Evolutionary conservation across 1,140 invertebrate genomes (phyloP).

Genomic region (Drosophila cardini): DNA sequence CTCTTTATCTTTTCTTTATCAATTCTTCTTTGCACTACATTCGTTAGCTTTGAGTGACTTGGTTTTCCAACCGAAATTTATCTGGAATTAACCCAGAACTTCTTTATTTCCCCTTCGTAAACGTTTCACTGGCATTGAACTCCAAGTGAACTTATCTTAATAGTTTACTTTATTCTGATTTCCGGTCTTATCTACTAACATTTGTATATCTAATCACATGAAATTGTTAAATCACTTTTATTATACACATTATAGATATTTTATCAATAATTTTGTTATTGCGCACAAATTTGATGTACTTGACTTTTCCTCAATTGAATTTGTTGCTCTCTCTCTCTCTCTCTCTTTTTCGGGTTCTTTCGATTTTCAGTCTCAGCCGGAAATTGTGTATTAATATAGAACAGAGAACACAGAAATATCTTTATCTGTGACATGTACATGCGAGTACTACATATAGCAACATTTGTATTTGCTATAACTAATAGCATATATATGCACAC

Average conservation of each 20-base stretch:
- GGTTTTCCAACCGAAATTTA: too few relatives aligned
- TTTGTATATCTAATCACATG: slow-evolving; percentile 1
- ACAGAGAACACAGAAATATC: slow-evolving; percentile 39
- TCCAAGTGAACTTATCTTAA: too few relatives aligned
- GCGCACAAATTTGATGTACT: slow-evolving; percentile 38
- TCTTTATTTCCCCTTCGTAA: too few relatives aligned
- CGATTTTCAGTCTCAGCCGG: slow-evolving; percentile 31
- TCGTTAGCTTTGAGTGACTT: background rate
- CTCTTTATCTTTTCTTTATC: background rate
- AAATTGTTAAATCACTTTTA: background rate
- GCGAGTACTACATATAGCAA: slow-evolving; percentile 15
- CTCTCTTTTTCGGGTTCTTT: background rate
- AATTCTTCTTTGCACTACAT: background rate
- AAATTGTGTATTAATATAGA: slow-evolving; percentile 58
- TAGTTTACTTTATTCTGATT: background rate
- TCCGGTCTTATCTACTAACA: background rate
- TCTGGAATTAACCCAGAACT: too few relatives aligned
- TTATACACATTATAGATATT: slow-evolving; percentile 6
- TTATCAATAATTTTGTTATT: slow-evolving; percentile 12
- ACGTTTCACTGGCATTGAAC: too few relatives aligned
- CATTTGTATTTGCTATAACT: slow-evolving; percentile 44
- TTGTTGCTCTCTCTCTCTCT: slow-evolving; percentile 13
- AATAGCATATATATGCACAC: slow-evolving; percentile 32
- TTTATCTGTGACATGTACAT: slow-evolving; percentile 53
- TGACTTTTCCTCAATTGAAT: slow-evolving; percentile 21